Evolutionary conservation across 2,113 vertebrate genomes (phyloP), one percentile per base, ranked within the genome.

Genomic region (Oncorhynchus nerka): DNA sequence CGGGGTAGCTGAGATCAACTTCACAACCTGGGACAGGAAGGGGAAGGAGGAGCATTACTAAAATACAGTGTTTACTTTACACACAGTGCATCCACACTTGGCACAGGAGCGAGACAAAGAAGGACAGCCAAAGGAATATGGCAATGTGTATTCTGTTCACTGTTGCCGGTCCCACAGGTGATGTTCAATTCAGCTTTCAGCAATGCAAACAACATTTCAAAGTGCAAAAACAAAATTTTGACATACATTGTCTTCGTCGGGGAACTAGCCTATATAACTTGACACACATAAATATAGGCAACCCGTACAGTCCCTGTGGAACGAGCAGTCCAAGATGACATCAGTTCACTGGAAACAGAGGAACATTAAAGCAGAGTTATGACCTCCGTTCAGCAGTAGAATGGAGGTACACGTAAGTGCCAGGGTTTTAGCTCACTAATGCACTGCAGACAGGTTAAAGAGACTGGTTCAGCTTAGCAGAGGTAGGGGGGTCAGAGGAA

Each of bases 401-500:
- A 64, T 59, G 62, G 16, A 64, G 24, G 78, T 70, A 75, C 48
- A 45, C 16, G 16, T 16, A 62, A 62, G 59, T n/a, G 7, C 3
- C 59, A 7, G 59, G 7, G n/a, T 8, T n/a, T 62, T 22, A 20
- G 16, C 28, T 68, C 30, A 11, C 64, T 26, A 68, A 68, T 66
- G 30, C 24, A 28, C 45, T 48, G n/a, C 22, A 49, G 24, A 66
- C 69, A 48, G 16, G 20, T 62, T 62, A n/a, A 22, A 62, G 20
- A 24, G 66, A 7, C 7, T 3, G 11, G 26, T 28, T 68, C 66
- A 68, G 66, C 28, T 32, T 16, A 68, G 26, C 66, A 34, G 66
- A 34, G 75, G 39, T 49, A 15, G n/a, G 75, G n/a, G 78, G 73
- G 74, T 76, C 70, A 73, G 4, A 28, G 19, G 28, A 81, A 83